Evolutionary conservation across 2,888 invertebrate species (phyloP), one percentile per base, ranked within the genome.

Genomic region (Coremacera marginata): DNA sequence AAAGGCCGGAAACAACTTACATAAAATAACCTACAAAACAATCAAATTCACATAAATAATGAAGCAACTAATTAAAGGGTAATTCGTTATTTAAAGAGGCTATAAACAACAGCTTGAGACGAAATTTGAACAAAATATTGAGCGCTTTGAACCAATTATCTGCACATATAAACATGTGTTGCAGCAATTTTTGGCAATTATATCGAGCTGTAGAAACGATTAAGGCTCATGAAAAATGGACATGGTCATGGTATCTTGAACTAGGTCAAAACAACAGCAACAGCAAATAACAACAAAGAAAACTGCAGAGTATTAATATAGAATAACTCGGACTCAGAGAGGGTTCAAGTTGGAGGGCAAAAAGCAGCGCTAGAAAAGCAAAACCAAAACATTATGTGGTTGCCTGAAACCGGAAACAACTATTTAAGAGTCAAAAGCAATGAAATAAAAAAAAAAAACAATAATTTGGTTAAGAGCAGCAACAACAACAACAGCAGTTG

Each of bases 221-320:
- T 55, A 55, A 55, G 5, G 22, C 55, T 11, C 44, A 44, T 37
- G 63, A 63, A 65, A 37, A n/a, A 37, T 37, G 37, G 67, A 14
- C 34, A 67, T 27, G n/a, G n/a, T n/a, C n/a, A n/a, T n/a, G n/a
- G n/a, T n/a, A 52, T 22, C 68, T 70, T 70, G 27, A 70, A 27
- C 27, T 27, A 31, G 67, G 67, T 44, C 44, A 67, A 22, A 19
- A 16, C 9, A 37, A 19, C 7, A 31, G n/a, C 52, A 25, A 63
- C 11, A 27, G 5, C 5, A 14, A 63, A 34, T 37, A 14, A 16
- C 34, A 14, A 63, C 19, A 34, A 3, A 7, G 14, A 19, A 67
- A 14, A 63, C n/a, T 25, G 16, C 31, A 31, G 27, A 34, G n/a
- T 8, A n/a, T 14, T 9, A 60, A 62, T 25, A 27, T 2, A 55